Conservation (phyloP, 2,888 invertebrate genomes). For the Dryobotodes eremita region DNA sequence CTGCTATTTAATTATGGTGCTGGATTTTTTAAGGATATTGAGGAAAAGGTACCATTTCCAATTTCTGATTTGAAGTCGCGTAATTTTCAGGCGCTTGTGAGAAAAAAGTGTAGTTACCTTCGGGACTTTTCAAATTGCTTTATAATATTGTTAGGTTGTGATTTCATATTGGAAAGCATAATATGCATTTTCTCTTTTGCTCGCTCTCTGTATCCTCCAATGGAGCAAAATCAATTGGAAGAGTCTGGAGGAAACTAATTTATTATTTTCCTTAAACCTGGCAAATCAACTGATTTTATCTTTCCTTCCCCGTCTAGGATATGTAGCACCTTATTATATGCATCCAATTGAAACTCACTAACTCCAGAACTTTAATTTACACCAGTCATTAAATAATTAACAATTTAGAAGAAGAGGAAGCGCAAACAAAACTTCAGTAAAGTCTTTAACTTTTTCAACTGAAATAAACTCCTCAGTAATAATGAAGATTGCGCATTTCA, state of each 20-base stretch:
- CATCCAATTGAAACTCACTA: background rate
- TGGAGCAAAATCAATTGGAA: background rate
- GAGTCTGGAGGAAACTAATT: background rate
- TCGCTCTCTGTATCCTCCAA: background rate
- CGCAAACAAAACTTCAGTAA: background rate
- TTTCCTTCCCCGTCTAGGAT: background rate
- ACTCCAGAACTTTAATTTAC: constrained; percentile 4
- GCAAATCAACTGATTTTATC: background rate
- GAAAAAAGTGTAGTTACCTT: background rate
- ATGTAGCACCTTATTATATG: background rate
- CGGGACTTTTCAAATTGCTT: background rate
- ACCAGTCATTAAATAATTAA: constrained; percentile 16
- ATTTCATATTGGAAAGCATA: background rate
- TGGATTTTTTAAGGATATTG: constrained; percentile 11
- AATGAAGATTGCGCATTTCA: constrained; percentile 27
- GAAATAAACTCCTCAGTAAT: constrained; percentile 1
- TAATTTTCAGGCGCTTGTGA: background rate
- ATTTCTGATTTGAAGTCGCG: background rate
- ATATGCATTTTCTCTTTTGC: background rate
- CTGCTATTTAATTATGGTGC: constrained; percentile 34
- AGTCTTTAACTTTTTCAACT: constrained; percentile 8
- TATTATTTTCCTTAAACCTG: background rate
- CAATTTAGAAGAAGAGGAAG: background rate
- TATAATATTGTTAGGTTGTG: too few relatives aligned
- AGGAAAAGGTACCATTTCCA: background rate